A percentile compares a stretch with the other conserved stretches of the same genome.
phyloP scores from a whole-genome alignment of 2,888 invertebrate genomes.

The Oconnorella tubifera region DNA sequence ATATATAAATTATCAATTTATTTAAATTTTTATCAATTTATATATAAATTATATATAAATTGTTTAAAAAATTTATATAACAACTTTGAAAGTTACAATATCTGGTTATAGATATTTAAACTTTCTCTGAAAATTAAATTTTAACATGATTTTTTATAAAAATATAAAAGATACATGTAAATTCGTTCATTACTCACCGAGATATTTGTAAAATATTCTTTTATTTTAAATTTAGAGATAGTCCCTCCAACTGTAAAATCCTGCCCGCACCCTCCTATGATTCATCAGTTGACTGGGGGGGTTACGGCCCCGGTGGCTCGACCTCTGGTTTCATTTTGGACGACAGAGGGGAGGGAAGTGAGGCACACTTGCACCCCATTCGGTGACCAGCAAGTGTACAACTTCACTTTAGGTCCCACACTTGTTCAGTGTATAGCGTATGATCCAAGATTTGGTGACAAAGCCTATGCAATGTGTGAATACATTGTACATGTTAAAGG shows the following conservation, averaged over 20 bases:
- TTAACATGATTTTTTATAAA: too few species aligned
- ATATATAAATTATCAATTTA: too few species aligned
- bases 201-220: too few species aligned
- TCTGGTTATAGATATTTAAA: too few species aligned
- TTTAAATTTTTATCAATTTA: too few species aligned
- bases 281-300: slow-evolving; percentile 16
- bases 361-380: slow-evolving; percentile 31
- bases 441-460: slow-evolving; percentile 31
- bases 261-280: slow-evolving; percentile 26
- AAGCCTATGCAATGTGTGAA: slow-evolving; percentile 20
- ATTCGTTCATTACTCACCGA: too few species aligned
- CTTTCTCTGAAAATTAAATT: too few species aligned
- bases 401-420: not conserved
- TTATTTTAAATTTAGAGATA: too few species aligned
- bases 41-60: too few species aligned
- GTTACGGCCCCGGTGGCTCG: slow-evolving; percentile 12
- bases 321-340: slow-evolving; percentile 26
- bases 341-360: slow-evolving; percentile 17
- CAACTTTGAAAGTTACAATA: too few species aligned
- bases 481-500: slow-evolving; percentile 30
- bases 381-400: slow-evolving; percentile 1
- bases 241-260: slow-evolving; percentile 25
- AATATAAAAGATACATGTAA: too few species aligned
- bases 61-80: too few species aligned
- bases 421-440: slow-evolving; percentile 29